Conservation (phyloP, 1,140 invertebrate genomes). For the Elymnias hypermnestra region DNA sequence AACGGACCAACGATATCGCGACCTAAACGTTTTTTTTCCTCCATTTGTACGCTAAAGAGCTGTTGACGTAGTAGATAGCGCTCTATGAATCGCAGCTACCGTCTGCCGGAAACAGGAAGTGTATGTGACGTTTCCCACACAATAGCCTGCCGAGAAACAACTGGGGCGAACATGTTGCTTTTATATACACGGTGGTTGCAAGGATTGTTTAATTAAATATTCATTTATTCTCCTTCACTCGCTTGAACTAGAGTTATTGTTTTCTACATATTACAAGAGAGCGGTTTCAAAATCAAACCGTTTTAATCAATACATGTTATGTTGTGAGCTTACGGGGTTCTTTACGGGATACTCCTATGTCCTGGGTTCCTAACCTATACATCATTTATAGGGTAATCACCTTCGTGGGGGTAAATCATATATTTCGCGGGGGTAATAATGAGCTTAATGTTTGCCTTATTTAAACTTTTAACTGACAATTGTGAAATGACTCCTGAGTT, state of each 20-base stretch:
- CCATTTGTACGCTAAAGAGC: not conserved
- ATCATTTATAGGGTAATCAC: too few relatives aligned
- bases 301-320: too few relatives aligned
- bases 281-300: too few relatives aligned
- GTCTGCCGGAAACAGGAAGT: constrained; percentile 1
- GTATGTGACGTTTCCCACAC: constrained; percentile 4
- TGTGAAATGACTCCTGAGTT: too few relatives aligned
- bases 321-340: too few relatives aligned
- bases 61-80: constrained; percentile 1
- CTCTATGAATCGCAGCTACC: not conserved
- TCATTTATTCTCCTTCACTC: not conserved
- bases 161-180: constrained; percentile 6
- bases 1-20: not conserved
- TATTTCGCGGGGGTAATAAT: too few relatives aligned
- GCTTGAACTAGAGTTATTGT: not conserved
- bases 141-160: constrained; percentile 2
- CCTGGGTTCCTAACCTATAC: too few relatives aligned
- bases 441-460: too few relatives aligned
- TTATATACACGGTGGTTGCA: not conserved
- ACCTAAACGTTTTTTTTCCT: not conserved
- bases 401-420: too few relatives aligned
- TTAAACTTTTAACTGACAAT: too few relatives aligned
- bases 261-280: too few relatives aligned
- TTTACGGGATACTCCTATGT: too few relatives aligned
- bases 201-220: not conserved